phyloP scores from a whole-genome alignment of 2,113 vertebrate genomes.

The Rhipidura dahli region DNA sequence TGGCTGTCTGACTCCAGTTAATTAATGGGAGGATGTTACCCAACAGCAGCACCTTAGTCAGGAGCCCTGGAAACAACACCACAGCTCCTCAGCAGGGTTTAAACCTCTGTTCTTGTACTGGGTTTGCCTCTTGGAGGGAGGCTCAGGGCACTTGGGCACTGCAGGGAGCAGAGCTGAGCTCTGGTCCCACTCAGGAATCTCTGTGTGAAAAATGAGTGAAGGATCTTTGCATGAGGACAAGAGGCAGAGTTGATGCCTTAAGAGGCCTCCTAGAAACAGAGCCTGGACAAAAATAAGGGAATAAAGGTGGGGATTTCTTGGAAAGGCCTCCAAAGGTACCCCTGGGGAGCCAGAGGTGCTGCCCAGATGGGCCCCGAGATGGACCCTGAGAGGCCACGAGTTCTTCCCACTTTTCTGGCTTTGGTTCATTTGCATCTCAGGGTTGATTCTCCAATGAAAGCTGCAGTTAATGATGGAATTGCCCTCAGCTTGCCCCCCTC shows the following conservation, averaged over 20 bases:
- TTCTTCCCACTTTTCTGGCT: no score
- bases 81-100: neutral
- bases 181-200: neutral
- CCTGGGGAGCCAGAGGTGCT: no score
- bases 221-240: neutral
- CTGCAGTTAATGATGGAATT: no score
- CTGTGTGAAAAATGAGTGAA: neutral
- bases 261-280: no score
- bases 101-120: neutral
- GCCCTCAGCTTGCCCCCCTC: no score
- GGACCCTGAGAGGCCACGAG: no score
- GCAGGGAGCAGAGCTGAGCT: neutral
- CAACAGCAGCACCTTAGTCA: constrained; percentile 22
- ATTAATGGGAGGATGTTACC: constrained; percentile 57
- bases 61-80: neutral
- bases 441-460: no score
- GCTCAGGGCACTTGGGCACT: neutral
- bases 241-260: neutral
- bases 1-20: constrained; percentile 31
- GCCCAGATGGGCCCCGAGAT: no score
- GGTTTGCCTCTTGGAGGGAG: neutral
- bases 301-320: no score
- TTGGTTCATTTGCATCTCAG: no score
- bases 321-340: no score
- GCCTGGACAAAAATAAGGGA: no score